Percentiles rank a stretch among this genome's conserved stretches.
These are phyloP conservation scores for Neopelma chrysocephalum DNA, from an alignment of 2,797 vertebrate species.

Conservation along the genomic window DNA sequence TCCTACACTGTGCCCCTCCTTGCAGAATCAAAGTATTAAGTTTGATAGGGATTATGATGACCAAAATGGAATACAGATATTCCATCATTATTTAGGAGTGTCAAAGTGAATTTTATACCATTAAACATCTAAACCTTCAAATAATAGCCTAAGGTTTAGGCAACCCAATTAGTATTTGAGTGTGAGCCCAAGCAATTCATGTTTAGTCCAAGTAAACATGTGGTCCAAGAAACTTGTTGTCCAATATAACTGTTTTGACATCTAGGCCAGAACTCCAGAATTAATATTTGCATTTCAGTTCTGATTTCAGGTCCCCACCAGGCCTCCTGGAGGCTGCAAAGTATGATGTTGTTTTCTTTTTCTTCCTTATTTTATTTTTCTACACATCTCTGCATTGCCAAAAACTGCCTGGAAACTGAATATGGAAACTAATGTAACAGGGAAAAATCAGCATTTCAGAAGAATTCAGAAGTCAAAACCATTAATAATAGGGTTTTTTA, in stretches of 20 bases:
- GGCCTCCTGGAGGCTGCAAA: background rate
- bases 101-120: background rate
- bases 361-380: background rate
- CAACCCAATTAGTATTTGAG: background rate
- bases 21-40: background rate
- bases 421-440: background rate
- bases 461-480: background rate
- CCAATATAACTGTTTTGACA: background rate
- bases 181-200: background rate
- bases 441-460: background rate
- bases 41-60: background rate
- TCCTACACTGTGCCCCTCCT: background rate
- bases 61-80: background rate
- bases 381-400: background rate
- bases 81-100: background rate
- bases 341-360: background rate
- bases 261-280: background rate
- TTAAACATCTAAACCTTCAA: background rate
- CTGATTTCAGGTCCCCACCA: background rate
- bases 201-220: background rate
- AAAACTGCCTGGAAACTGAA: conserved; percentile 13
- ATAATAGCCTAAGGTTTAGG: background rate
- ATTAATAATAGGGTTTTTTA: background rate
- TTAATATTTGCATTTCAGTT: background rate
- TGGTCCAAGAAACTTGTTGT: background rate